Evolutionary conservation across 2,888 invertebrate genomes (phyloP).

Genomic region (Drosophila nr. medialis): DNA sequence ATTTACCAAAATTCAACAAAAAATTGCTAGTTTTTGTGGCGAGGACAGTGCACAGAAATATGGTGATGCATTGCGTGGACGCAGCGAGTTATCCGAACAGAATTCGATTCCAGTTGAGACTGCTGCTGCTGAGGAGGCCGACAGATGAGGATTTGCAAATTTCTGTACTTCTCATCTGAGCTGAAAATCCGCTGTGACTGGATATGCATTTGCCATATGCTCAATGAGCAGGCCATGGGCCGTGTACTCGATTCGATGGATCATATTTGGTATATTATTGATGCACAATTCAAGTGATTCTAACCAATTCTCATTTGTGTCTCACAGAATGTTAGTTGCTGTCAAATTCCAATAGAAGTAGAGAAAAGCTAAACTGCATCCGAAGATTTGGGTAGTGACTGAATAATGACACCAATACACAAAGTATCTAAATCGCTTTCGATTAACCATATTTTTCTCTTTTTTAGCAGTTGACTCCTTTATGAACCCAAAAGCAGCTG

Average conservation of each 20-base stretch:
- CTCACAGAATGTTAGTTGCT: not conserved
- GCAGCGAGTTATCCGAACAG: not conserved
- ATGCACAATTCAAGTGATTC: not conserved
- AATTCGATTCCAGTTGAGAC: not conserved
- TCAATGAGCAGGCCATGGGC: slow-evolving; percentile 27
- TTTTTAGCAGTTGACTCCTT: not conserved
- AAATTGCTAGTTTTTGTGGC: slow-evolving; percentile 1
- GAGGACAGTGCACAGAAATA: not conserved
- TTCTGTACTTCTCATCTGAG: slow-evolving; percentile 34
- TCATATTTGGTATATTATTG: slow-evolving; percentile 4
- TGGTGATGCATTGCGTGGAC: not conserved
- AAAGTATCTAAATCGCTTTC: not conserved
- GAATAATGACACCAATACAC: not conserved
- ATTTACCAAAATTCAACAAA: slow-evolving; percentile 1
- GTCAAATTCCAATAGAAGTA: not conserved
- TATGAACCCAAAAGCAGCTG: not conserved
- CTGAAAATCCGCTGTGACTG: slow-evolving; percentile 28
- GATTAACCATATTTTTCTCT: not conserved
- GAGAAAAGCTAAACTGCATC: not conserved
- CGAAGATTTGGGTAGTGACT: not conserved
- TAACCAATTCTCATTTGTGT: not conserved
- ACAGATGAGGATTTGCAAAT: slow-evolving; percentile 23
- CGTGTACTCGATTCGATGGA: slow-evolving; percentile 23
- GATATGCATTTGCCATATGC: slow-evolving; percentile 30
- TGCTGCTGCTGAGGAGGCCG: not conserved